Evolutionary conservation across 2,113 vertebrate genomes (phyloP), one percentile per base, ranked within the genome.

Genomic region (Lophius piscatorius): DNA sequence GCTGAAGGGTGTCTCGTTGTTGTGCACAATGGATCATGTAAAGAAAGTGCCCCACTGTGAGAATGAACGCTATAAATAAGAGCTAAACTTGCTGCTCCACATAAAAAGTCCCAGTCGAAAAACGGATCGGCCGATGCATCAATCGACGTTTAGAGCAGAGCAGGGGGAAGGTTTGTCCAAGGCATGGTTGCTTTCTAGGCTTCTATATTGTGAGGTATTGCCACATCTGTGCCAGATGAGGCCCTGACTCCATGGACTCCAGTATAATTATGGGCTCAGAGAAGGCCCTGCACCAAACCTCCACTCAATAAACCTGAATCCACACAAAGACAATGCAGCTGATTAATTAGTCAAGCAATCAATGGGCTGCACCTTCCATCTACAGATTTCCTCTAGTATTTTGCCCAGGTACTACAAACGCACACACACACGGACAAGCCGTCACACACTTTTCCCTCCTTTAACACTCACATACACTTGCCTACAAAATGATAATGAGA

Each of bases 261-360:
- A 51, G 80, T 87, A 88, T 90, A 83, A 86, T 90, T 90, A 87
- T 76, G 70, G 83, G 80, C 82, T 87, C 88, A 86, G 86, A 82
- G 86, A 90, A 63, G 81, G 63, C 81, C 78, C 63, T 23, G 52
- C 23, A 61, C 74, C 81, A 82, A 82, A 63, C 80, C 68, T 83
- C 67, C 74, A 81, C 80, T 90, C 88, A 78, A 87, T 90, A 85
- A 78, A 38, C 70, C 68, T 78, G 63, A 68, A 85, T 85, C 85
- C 82, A 83, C 60, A 78, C 78, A 55, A 63, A 88, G 81, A 70
- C 83, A 83, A 87, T 88, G 70, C 62, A 88, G 70, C 83, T 88
- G 87, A 90, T 90, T 90, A 85, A 88, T 88, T 90, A 90, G 85
- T 87, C 86, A 85, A 86, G 83, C 76, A 82, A 87, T 90, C 88